Base-by-base conservation (phyloP, 2,797 vertebrate species). In the Amblyopsis hoosieri region DNA sequence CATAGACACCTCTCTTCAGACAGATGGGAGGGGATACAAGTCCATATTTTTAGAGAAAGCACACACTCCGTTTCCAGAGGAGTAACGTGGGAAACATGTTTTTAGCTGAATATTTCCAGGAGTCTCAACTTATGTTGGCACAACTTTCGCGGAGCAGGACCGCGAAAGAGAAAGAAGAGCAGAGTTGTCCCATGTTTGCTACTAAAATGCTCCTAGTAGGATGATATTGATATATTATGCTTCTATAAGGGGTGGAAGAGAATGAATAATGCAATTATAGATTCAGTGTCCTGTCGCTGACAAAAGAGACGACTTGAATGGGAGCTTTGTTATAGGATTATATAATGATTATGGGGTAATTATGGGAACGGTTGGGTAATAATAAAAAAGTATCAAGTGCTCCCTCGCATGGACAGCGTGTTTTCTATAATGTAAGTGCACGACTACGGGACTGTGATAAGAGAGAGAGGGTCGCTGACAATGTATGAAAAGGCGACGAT, bases 261-360 rank as follows among this genome's bases (percentile, higher is more conserved):
- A 90, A 91, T 92, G 94, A 94, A 96, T 95, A 96, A 95, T 95
- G 94, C 94, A 95, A 96, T 97, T 96, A 96, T 94, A 93, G 93
- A 95, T 96, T 95, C 95, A 94, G 94, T 93, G 93, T 96, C 94
- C 94, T 94, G 87, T 94, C 95, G 92, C 92, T 96, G 94, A 97
- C 95, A 97, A 97, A 98, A 97, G 94, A 94, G 93, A 91, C 93
- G 91, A 92, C 92, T 94, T 97, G 94, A 97, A 98, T 96, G 90
- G 94, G 93, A 91, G 93, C 96, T 97, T 98, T 98, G 96, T 99
- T 97, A 92, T 90, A 90, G 94, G 96, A 97, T 98, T 98, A 99
- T 98, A 97, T 97, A 97, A 98, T 98, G 96, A 98, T 95, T 95
- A 95, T 94, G 95, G 93, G 94, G 94, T 97, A 97, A 97, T 98